A percentile compares a stretch with the other conserved stretches of the same genome.
phyloP scores from a whole-genome alignment of 2,113 vertebrate species.

The Chinchilla lanigera region DNA sequence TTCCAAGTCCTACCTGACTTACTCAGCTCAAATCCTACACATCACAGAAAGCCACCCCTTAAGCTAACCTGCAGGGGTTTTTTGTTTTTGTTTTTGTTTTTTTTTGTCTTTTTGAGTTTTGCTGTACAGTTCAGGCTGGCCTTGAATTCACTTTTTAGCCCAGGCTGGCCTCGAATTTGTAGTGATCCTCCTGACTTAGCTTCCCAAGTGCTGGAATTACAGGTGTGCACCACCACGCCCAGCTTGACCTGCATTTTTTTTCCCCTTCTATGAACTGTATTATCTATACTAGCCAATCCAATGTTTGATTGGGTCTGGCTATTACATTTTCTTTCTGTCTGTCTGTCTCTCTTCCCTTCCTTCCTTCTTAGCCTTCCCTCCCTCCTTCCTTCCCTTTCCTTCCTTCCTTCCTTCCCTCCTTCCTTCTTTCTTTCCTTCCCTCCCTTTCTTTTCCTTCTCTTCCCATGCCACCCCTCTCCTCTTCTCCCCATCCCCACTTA shows the following conservation, averaged over 20 bases:
- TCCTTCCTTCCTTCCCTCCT: neutral
- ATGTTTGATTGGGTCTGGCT: constrained; percentile 4
- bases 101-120: no score
- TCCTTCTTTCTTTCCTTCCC: neutral
- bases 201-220: no score
- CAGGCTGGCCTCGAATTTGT: no score
- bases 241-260: neutral
- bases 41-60: constrained; percentile 24
- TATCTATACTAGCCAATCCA: neutral
- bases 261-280: neutral
- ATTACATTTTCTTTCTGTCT: neutral
- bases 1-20: constrained; percentile 35
- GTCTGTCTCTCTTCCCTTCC: neutral
- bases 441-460: neutral
- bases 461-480: neutral
- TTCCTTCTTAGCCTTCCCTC: neutral
- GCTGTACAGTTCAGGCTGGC: no score
- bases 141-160: no score
- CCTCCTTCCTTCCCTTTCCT: no score
- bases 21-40: constrained; percentile 23
- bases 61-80: neutral
- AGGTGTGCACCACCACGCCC: no score
- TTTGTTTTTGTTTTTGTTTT: no score
- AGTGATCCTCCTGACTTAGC: no score
- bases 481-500: neutral